A percentile compares a stretch with the other conserved stretches of the same genome.
Conservation (phyloP, 2,797 vertebrate species). For the Lepilemur septentrionalis region DNA sequence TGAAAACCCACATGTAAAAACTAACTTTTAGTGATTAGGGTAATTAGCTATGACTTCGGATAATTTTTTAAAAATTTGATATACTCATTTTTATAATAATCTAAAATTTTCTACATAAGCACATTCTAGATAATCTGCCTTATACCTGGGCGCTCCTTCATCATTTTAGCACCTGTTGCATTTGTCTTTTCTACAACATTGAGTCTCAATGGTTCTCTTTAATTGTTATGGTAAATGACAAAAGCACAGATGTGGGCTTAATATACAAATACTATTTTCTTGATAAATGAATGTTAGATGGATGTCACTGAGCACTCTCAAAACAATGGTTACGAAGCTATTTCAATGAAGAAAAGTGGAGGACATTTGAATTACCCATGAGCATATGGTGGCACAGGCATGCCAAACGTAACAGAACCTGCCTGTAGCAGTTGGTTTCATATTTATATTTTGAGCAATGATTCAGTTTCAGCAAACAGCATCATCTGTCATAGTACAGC, state of each 20-base stretch:
- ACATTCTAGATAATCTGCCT: background rate
- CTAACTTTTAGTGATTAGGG: background rate
- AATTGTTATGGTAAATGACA: background rate
- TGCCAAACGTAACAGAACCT: slow-evolving; percentile 9
- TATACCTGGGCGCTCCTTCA: background rate
- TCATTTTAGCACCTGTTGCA: background rate
- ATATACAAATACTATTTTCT: background rate
- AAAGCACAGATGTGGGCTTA: slow-evolving; percentile 8
- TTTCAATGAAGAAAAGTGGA: slow-evolving; percentile 28
- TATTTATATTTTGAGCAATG: slow-evolving; percentile 54
- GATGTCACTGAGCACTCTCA: background rate
- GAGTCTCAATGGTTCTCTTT: background rate
- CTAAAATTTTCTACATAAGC: background rate
- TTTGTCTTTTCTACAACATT: background rate
- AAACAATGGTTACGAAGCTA: background rate
- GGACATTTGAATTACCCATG: background rate
- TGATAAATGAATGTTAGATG: background rate
- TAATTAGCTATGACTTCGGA: slow-evolving; percentile 37
- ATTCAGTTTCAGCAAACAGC: slow-evolving; percentile 38
- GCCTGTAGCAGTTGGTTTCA: background rate
- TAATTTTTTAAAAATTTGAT: background rate
- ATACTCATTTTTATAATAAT: background rate
- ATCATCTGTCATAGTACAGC: slow-evolving; percentile 30
- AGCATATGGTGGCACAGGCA: background rate
- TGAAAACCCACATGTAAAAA: slow-evolving; percentile 22